Conservation (phyloP, 1,140 invertebrate genomes). For the Zeugodacus cucurbitae region DNA sequence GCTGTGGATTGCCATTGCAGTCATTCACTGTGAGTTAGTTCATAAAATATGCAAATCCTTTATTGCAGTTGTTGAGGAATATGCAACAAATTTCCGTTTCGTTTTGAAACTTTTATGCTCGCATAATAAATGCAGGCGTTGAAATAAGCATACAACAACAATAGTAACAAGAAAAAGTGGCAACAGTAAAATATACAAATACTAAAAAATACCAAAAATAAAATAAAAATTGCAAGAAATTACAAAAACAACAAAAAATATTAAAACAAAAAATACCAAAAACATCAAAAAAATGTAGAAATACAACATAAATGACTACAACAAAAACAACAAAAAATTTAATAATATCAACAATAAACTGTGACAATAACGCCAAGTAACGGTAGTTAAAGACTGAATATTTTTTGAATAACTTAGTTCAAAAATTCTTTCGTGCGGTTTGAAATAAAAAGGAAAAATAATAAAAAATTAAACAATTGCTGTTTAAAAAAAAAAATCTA, state of each 20-base stretch:
- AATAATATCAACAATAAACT: background rate
- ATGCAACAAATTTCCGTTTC: background rate
- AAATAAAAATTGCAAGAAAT: too few species aligned
- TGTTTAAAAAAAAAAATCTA: too few species aligned
- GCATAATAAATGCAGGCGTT: background rate
- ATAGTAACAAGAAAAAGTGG: background rate
- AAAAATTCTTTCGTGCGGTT: too few species aligned
- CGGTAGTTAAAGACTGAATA: too few species aligned
- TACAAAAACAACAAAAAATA: background rate
- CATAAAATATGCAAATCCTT: conserved; percentile 43
- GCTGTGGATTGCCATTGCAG: background rate
- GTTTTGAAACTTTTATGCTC: background rate
- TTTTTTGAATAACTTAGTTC: too few species aligned
- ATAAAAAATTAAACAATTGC: too few species aligned
- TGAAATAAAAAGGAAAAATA: too few species aligned
- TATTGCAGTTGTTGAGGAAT: conserved; percentile 21
- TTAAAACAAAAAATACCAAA: too few species aligned
- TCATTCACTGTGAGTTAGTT: background rate
- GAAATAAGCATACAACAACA: background rate
- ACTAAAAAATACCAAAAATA: too few species aligned
- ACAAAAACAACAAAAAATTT: background rate
- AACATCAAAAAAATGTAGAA: too few species aligned
- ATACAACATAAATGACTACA: background rate
- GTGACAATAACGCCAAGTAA: too few species aligned
- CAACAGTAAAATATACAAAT: background rate